Percentiles rank a stretch among this genome's conserved stretches.
phyloP scores from a whole-genome alignment of 1,140 invertebrate genomes.

The Varroa destructor region DNA sequence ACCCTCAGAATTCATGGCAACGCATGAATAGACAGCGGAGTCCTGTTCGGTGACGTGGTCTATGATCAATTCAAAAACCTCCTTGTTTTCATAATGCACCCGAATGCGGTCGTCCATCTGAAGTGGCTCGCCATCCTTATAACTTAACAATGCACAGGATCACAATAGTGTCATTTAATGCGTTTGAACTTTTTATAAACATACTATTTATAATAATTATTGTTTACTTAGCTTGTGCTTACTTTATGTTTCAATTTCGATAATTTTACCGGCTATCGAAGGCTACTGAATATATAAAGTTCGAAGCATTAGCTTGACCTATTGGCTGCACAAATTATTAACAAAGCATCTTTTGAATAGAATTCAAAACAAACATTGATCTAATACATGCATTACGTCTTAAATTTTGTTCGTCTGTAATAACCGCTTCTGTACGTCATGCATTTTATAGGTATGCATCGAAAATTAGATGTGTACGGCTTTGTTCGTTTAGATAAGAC shows the following conservation, averaged over 20 bases:
- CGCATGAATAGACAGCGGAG: constrained; percentile 73
- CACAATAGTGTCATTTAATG: too few species aligned
- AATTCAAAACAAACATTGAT: too few species aligned
- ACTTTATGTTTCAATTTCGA: background rate
- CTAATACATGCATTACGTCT: too few species aligned
- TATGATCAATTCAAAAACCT: constrained; percentile 80
- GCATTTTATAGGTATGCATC: too few species aligned
- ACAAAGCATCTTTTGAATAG: too few species aligned
- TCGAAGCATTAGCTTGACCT: too few species aligned
- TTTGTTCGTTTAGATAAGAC: too few species aligned
- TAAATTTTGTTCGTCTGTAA: too few species aligned
- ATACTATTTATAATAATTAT: background rate
- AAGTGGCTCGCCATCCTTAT: constrained; percentile 63
- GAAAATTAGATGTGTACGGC: too few species aligned
- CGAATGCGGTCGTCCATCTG: constrained; percentile 55
- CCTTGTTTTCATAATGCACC: constrained; percentile 56
- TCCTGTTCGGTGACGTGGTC: constrained; percentile 61
- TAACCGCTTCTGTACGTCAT: too few species aligned
- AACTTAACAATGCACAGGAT: constrained; percentile 47
- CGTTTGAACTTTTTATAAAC: background rate
- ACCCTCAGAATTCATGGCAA: constrained; percentile 68
- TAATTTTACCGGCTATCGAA: background rate
- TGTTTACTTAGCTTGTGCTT: background rate
- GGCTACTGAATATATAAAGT: too few species aligned
- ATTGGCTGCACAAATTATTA: too few species aligned